Evolutionary conservation across 53 echinoderm and acorn worm species (phyloP), one percentile per base, ranked within the genome.

Genomic region (Arbacia lixula): DNA sequence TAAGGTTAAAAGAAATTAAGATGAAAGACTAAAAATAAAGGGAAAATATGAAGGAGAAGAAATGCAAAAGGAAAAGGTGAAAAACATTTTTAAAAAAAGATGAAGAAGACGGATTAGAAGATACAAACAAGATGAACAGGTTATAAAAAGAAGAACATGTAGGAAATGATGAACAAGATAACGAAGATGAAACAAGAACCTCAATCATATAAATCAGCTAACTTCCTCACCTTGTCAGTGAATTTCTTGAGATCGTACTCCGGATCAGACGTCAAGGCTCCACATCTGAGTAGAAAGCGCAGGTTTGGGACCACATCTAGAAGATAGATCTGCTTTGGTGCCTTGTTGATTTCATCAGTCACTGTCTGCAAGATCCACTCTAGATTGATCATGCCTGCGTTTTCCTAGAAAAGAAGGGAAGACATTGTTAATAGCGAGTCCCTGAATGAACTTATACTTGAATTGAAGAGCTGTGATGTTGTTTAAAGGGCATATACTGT

Each of bases 261-360:
- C 0, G 94, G 94, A 31, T 99, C 94, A 22, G 88, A 65, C 9
- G 94, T 91, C 71, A 94, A 89, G 32, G 89, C 88, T 35, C 92
- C 92, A 32, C 99, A 99, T 55, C 99, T 86, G 1, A 99, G 92
- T 5, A 99, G 73, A 55, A 92, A 99, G 16, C 92, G 74, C 0
- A 99, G 94, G 50, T 99, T 99, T 29, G 99, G 99, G 53, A 98
- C 90, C 26, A 99, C 68, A 60, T 99, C 99, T 3, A 99, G 80
- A 26, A 99, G 89, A 74, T 88, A 92, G 63, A 90, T 76, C 24
- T 88, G 85, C 71, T 99, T 92, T 1, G 94, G 90, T 26, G 90
- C 94, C 50, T 81, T 86, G 54, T 99, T 85, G 0, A 99, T 86
- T 53, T 92, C 92, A 12, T 83, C 71, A 2, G 71, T 53, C 1